These are phyloP conservation scores for Dryocosmus kuriphilus DNA, from an alignment of 2,888 invertebrate species.

Conservation along the genomic window DNA sequence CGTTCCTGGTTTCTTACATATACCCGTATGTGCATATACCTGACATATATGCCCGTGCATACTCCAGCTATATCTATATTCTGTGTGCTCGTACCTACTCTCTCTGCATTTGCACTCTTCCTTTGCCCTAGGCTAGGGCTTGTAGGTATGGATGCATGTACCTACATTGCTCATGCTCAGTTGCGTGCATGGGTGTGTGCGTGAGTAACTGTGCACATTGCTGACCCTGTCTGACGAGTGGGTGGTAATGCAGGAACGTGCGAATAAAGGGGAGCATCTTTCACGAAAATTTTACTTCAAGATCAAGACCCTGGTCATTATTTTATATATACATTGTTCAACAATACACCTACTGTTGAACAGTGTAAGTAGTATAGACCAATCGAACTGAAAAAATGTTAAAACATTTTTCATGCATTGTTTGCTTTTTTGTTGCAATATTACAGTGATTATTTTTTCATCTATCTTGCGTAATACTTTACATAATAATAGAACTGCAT, in stretches of 20 bases:
- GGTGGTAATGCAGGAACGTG: slow-evolving; percentile 67
- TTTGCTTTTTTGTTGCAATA: background rate
- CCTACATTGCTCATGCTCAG: too few species aligned
- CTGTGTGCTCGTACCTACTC: background rate
- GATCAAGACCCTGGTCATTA: too few species aligned
- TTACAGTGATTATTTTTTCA: too few species aligned
- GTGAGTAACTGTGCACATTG: slow-evolving; percentile 42
- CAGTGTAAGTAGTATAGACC: background rate
- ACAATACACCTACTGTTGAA: background rate
- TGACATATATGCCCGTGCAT: background rate
- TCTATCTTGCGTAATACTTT: too few species aligned
- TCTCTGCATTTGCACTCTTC: background rate
- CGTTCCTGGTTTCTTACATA: too few species aligned
- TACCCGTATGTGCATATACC: too few species aligned
- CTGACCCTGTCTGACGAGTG: slow-evolving; percentile 69
- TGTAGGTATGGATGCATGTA: too few species aligned
- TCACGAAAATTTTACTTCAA: slow-evolving; percentile 41
- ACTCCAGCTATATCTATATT: background rate
- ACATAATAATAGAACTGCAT: too few species aligned
- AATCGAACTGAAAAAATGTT: background rate
- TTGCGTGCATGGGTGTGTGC: slow-evolving; percentile 51
- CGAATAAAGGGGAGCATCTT: slow-evolving; percentile 41
- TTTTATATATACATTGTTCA: background rate
- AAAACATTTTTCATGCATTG: background rate
- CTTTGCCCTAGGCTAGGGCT: slow-evolving; percentile 16